phyloP scores from a whole-genome alignment of 2,113 vertebrate genomes.

The Onychorhynchus coronatus region DNA sequence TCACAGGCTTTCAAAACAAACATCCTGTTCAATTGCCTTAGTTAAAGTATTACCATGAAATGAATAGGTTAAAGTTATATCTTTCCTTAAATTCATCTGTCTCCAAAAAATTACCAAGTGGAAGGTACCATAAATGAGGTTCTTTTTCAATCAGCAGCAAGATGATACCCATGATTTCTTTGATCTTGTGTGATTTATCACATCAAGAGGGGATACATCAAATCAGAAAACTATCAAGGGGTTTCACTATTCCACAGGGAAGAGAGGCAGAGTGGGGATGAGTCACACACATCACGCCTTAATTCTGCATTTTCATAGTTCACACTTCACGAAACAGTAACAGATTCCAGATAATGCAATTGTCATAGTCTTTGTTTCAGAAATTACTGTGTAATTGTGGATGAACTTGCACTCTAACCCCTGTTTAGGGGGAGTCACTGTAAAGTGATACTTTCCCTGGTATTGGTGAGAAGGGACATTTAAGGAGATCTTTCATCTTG shows the following conservation, averaged over 20 bases:
- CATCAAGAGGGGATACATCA: neutral
- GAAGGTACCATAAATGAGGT: neutral
- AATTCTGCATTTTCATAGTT: neutral
- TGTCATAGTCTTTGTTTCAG: neutral
- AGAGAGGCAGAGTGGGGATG: neutral
- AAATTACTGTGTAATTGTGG: neutral
- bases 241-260: neutral
- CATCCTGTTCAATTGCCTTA: neutral
- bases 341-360: neutral
- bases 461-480: neutral
- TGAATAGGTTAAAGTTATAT: neutral
- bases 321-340: neutral
- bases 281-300: neutral
- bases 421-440: neutral
- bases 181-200: neutral
- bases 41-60: neutral
- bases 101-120: neutral
- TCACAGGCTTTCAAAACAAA: neutral
- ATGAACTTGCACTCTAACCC: neutral
- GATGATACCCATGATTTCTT: neutral
- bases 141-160: neutral
- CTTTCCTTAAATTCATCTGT: neutral
- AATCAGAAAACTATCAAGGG: neutral
- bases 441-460: neutral
- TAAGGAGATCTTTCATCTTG: neutral